These are phyloP conservation scores for Meteorus colon DNA, from an alignment of 2,888 invertebrate genomes.

Conservation along the genomic window DNA sequence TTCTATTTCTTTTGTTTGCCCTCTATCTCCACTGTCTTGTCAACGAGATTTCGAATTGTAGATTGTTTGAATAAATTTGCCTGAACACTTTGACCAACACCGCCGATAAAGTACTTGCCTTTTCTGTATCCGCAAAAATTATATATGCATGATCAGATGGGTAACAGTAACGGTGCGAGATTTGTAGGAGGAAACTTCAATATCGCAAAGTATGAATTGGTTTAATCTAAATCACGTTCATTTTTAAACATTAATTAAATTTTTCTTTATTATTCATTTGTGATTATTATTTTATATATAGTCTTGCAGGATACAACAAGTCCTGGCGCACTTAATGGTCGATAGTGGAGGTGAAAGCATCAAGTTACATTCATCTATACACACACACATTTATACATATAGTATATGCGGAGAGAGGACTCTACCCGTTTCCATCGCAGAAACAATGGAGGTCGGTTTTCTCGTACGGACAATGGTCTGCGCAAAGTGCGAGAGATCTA, in stretches of 20 bases:
- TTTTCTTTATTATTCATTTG: background rate
- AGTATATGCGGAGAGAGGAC: conserved; percentile 24
- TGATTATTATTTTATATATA: background rate
- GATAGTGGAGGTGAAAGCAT: conserved; percentile 49
- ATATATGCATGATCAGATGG: conserved; percentile 35
- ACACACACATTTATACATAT: conserved; percentile 40
- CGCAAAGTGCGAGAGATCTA: conserved; percentile 39
- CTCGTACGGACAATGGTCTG: conserved; percentile 54
- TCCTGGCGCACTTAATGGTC: conserved; percentile 12
- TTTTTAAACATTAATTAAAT: too few species aligned
- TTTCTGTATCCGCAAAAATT: conserved; percentile 12
- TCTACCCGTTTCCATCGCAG: conserved; percentile 37
- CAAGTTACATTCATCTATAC: conserved; percentile 41
- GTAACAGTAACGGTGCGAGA: background rate
- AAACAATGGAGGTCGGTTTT: conserved; percentile 54
- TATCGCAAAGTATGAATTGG: too few species aligned
- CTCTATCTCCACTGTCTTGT: conserved; percentile 40
- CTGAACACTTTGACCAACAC: conserved; percentile 36
- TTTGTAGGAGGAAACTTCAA: too few species aligned
- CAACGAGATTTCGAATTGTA: conserved; percentile 18
- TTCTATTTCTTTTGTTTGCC: conserved; percentile 36
- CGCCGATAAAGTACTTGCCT: conserved; percentile 26
- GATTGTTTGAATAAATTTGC: conserved; percentile 11
- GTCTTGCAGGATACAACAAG: conserved; percentile 1
- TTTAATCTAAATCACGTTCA: too few species aligned